These are phyloP conservation scores for Craseonycteris thonglongyai DNA, from an alignment of 2,113 vertebrate genomes.

Conservation along the genomic window DNA sequence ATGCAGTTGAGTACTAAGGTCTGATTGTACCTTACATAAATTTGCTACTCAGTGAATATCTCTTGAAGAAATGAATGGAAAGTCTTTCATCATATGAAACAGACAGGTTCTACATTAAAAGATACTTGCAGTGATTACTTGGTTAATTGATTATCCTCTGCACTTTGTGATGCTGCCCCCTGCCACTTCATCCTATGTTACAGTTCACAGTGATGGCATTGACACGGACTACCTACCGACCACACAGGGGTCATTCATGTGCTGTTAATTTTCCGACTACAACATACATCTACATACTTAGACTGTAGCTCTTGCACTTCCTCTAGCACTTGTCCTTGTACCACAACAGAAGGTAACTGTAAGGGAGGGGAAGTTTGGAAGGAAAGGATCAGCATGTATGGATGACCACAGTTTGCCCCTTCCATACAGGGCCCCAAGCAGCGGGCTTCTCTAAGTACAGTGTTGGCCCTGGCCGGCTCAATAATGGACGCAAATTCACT, in stretches of 20 bases:
- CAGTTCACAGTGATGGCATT: fast-evolving
- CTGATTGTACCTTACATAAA: too few relatives aligned
- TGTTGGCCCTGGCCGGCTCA: background rate
- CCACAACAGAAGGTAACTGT: background rate
- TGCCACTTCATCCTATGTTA: background rate
- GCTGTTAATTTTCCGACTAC: background rate
- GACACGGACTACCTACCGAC: background rate
- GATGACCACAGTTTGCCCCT: background rate
- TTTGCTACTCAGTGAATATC: background rate
- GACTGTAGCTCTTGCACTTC: background rate
- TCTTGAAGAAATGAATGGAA: background rate
- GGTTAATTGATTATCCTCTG: background rate
- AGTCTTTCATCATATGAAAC: background rate
- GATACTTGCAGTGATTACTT: background rate
- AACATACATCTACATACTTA: fast-evolving
- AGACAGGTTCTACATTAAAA: background rate
- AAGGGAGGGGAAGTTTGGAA: fast-evolving
- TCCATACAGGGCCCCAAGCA: fast-evolving
- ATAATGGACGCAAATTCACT: background rate
- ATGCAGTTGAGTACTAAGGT: too few relatives aligned
- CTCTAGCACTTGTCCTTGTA: background rate
- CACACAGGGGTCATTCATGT: fast-evolving
- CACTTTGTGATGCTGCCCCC: background rate
- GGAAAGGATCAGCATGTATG: fast-evolving
- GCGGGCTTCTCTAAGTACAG: fast-evolving